Percentiles rank a stretch among this genome's conserved stretches.
Conservation (phyloP, 2,888 invertebrate species). For the Pseudolycoriella hygida region DNA sequence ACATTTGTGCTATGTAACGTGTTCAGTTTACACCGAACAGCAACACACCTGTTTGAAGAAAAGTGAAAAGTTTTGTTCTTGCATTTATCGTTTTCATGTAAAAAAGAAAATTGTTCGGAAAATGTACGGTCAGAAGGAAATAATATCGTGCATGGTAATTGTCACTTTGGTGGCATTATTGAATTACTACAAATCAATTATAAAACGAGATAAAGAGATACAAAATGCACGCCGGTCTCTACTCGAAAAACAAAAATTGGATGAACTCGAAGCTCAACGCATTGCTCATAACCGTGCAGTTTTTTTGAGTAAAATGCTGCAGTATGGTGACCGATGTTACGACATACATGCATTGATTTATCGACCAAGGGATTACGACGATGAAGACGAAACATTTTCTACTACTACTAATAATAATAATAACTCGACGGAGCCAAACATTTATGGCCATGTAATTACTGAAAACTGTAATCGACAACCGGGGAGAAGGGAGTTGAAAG, state of each 20-base stretch:
- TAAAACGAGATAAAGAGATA: constrained; percentile 3
- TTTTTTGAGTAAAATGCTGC: constrained; percentile 8
- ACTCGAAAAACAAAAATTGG: neutral
- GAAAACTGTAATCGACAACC: too few species aligned
- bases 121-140: constrained; percentile 2
- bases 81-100: too few species aligned
- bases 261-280: neutral
- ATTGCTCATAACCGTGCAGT: neutral
- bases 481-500: too few species aligned
- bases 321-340: constrained; percentile 17
- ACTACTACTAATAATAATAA: neutral
- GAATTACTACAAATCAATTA: neutral
- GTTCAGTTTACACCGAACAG: too few species aligned
- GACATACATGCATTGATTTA: constrained; percentile 18
- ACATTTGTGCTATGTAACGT: too few species aligned
- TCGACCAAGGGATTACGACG: neutral
- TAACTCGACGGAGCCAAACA: neutral
- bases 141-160: neutral
- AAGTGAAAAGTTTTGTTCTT: too few species aligned
- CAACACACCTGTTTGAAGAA: too few species aligned
- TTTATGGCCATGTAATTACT: too few species aligned
- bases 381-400: neutral
- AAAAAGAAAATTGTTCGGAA: neutral
- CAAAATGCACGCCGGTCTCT: neutral
- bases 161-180: neutral